Base-by-base conservation (phyloP, 2,797 vertebrate genomes). In the Mionectes olivaceus region DNA sequence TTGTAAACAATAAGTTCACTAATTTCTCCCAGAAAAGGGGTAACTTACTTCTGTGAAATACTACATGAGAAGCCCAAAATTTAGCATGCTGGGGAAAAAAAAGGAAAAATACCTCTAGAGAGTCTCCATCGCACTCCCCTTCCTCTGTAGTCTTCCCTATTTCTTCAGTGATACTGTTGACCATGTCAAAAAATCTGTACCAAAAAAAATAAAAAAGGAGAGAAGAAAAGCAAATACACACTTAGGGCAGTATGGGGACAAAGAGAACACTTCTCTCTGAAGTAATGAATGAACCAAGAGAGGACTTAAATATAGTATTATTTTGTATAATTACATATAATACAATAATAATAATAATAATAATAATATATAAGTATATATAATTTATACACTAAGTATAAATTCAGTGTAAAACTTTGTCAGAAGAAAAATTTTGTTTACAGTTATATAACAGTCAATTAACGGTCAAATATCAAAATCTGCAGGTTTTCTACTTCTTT, bases 131-230 rank as follows among this genome's bases (percentile, higher is more conserved):
- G 92, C 98, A 99, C 56, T 99, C 99, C 8, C 98, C 98, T 92
- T 99, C 99, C 60, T 99, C 99, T 1, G 98, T 97, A 57, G 98
- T 96, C 92, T 98, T 99, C 96, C 99, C 99, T 63, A 99, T 98
- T 94, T 99, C 99, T 92, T 99, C 99, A 2, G 98, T 98, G 61
- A 99, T 99, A 85, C 98, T 98, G 96, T 99, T 99, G 67, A 99
- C 99, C 98, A 99, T 98, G 86, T 99, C 99, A 97, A 99, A 99
- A 98, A 99, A 99, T 95, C 99, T 99, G 94, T 55, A 92, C 55
- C 60, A 91, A 39, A 43, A 19, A 39, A 32, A 35, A 39, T 13
- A 43, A 43, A 32, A 32, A 27, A 69, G 11, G 21, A 16, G 8
- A 23, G 9, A 39, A 27, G 21, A 19, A 76, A 77, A 23, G 3